These are phyloP conservation scores for Botia kubotai DNA, from an alignment of 2,797 vertebrate species.

Conservation along the genomic window DNA sequence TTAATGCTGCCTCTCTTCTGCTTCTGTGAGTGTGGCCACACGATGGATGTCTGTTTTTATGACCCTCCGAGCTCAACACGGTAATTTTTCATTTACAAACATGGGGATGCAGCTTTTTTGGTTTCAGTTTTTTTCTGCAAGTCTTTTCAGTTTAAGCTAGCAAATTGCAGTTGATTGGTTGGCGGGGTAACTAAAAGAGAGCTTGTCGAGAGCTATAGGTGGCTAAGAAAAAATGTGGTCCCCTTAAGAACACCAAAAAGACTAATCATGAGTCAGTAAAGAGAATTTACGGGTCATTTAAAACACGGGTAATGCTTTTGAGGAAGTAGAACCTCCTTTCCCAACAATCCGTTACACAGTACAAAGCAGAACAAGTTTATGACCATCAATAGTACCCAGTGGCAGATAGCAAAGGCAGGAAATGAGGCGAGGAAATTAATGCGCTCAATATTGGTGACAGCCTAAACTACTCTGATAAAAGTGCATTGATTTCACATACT, in stretches of 20 bases:
- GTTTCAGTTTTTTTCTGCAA: neutral
- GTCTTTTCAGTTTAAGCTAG: neutral
- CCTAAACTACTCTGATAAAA: constrained; percentile 51
- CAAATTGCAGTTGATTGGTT: constrained; percentile 5
- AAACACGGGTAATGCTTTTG: constrained; percentile 15
- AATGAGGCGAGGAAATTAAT: constrained; percentile 30
- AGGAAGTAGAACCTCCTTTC: neutral
- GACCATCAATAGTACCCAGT: neutral
- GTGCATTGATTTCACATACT: constrained; percentile 54
- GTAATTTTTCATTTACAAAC: constrained; percentile 53
- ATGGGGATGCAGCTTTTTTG: neutral
- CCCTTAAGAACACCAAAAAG: constrained; percentile 10
- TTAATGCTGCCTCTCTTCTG: constrained; percentile 11
- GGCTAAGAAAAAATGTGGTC: neutral
- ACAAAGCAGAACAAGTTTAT: neutral
- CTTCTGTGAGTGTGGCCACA: constrained; percentile 56
- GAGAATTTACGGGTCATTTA: constrained; percentile 12
- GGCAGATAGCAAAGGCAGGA: constrained; percentile 37
- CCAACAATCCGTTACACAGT: neutral
- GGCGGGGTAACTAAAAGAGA: constrained; percentile 7
- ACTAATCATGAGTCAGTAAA: constrained; percentile 31
- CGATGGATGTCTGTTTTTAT: constrained; percentile 78
- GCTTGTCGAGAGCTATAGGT: constrained; percentile 5
- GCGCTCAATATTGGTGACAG: constrained; percentile 20
- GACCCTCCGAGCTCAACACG: constrained; percentile 65